phyloP scores from a whole-genome alignment of 2,113 vertebrate genomes.

The Nyctereutes procyonoides region DNA sequence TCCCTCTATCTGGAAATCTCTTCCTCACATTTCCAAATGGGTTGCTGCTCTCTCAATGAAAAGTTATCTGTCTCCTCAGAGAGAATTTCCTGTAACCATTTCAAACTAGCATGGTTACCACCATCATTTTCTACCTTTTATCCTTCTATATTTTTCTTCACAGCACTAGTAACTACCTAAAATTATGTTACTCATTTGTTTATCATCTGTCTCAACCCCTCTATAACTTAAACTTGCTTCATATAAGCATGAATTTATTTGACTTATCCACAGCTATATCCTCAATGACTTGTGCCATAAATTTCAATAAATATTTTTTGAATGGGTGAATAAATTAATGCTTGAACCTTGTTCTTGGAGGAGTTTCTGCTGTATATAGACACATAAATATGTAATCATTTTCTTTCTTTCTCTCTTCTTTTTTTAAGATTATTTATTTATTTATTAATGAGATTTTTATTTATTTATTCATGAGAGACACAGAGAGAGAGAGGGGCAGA shows the following conservation, averaged over 20 bases:
- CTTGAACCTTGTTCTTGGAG: not conserved
- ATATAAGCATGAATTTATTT: not conserved
- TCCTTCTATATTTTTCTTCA: constrained; percentile 22
- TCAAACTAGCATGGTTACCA: not conserved
- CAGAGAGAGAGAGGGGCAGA: too few relatives aligned
- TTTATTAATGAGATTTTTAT: too few relatives aligned
- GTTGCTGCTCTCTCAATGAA: not conserved
- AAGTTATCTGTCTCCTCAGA: not conserved
- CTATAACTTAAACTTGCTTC: not conserved
- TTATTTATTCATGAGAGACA: too few relatives aligned
- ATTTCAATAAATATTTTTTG: constrained; percentile 28
- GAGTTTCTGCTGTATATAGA: not conserved
- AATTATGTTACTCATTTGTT: not conserved
- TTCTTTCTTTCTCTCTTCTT: not conserved
- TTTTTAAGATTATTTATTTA: too few relatives aligned
- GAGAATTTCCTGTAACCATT: not conserved
- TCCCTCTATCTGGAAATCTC: not conserved
- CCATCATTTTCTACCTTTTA: not conserved
- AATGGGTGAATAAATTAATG: constrained; percentile 37
- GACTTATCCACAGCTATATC: not conserved
- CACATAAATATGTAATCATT: not conserved
- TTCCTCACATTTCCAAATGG: not conserved
- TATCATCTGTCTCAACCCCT: not conserved
- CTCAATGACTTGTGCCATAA: not conserved
- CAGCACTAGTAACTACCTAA: not conserved